Evolutionary conservation across 2,113 vertebrate species (phyloP).

Genomic region (Trematomus loennbergii): DNA sequence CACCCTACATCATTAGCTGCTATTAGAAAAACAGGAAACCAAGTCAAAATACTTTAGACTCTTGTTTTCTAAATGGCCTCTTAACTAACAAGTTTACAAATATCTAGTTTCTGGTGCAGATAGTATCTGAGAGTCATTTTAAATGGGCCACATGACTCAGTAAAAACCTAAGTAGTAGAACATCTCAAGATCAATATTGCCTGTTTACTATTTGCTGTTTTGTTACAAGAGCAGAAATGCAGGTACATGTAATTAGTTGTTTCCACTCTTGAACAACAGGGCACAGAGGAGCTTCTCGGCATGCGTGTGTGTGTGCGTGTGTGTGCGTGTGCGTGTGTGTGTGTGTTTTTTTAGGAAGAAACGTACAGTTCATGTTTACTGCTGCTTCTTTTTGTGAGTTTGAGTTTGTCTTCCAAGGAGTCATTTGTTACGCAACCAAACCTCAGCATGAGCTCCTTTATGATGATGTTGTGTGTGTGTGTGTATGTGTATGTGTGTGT

Average conservation of each 20-base stretch:
- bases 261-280: neutral
- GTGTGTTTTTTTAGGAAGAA: neutral
- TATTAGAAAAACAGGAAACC: constrained; percentile 22
- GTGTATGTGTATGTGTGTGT: neutral
- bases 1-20: constrained; percentile 9
- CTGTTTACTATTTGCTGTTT: neutral
- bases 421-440: constrained; percentile 65
- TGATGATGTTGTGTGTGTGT: constrained; percentile 33
- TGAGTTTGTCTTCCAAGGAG: constrained; percentile 38
- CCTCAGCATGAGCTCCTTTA: constrained; percentile 41
- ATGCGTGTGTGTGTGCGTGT: neutral
- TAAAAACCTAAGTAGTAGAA: neutral
- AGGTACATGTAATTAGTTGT: neutral
- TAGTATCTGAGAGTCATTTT: constrained; percentile 2
- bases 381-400: constrained; percentile 10
- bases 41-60: constrained; percentile 30
- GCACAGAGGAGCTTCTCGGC: constrained; percentile 2
- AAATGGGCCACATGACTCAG: constrained; percentile 15
- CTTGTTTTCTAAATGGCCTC: constrained; percentile 21
- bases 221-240: neutral
- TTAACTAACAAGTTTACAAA: constrained; percentile 22
- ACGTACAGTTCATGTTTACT: constrained; percentile 7
- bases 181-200: too few species aligned
- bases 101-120: constrained; percentile 15
- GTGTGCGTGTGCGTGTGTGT: neutral